Conservation (phyloP, 37 sponge, comb jelly and placozoan species). For the Petrosia ficiformis region DNA sequence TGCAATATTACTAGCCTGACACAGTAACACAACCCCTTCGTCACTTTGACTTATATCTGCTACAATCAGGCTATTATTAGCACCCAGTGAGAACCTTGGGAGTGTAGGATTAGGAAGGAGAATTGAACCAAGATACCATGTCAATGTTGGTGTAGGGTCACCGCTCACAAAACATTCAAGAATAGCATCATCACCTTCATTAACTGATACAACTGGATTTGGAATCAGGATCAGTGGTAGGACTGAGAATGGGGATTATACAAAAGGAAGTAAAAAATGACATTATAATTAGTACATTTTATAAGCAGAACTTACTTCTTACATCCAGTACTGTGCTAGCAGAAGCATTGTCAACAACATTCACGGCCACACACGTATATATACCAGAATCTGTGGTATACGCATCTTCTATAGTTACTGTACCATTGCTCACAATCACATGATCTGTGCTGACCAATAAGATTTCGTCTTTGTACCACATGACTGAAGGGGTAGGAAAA, state of each 20-base stretch:
- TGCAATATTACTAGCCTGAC: conserved; percentile 40
- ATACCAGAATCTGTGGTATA: conserved; percentile 30
- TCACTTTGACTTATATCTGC: conserved; percentile 17
- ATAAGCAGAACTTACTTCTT: conserved; percentile 38
- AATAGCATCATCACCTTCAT: background rate
- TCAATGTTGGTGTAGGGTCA: conserved; percentile 39
- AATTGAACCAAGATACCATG: conserved; percentile 25
- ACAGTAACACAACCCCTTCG: conserved; percentile 25
- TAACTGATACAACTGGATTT: conserved; percentile 1
- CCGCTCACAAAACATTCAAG: conserved; percentile 12
- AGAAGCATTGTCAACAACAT: conserved; percentile 4
- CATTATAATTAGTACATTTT: background rate
- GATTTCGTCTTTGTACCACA: conserved; percentile 33
- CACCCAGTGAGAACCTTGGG: conserved; percentile 8
- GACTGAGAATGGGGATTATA: background rate
- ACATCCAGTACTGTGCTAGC: conserved; percentile 31
- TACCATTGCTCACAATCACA: background rate
- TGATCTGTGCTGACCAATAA: background rate
- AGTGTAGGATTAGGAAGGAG: conserved; percentile 22
- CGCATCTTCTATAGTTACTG: conserved; percentile 16
- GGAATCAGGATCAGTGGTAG: background rate
- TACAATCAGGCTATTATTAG: conserved; percentile 47
- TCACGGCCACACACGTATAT: conserved; percentile 53
- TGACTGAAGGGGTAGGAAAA: conserved; percentile 44
- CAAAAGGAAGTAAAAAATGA: background rate